Conservation (phyloP, 2,797 vertebrate genomes). For the Masticophis lateralis region DNA sequence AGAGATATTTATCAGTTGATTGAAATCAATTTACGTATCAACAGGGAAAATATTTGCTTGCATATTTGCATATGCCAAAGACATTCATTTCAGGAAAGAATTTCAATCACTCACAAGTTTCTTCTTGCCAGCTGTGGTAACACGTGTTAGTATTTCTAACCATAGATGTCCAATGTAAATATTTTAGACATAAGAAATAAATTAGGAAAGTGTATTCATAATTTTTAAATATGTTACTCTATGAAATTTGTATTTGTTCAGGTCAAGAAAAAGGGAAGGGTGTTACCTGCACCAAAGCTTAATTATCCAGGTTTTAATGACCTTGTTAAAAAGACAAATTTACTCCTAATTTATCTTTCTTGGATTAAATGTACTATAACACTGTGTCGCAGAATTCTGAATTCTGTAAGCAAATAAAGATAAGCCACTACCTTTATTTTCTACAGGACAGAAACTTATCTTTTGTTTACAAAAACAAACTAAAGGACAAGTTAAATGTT, state of each 20-base stretch:
- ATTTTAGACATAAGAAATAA: neutral
- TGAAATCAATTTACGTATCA: conserved; percentile 2
- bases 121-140: neutral
- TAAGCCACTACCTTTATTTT: neutral
- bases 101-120: conserved; percentile 11
- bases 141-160: neutral
- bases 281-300: too few relatives aligned
- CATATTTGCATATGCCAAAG: conserved; percentile 20
- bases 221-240: neutral
- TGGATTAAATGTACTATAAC: neutral
- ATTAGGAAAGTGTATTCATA: neutral
- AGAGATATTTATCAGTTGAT: conserved; percentile 11
- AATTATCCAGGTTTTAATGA: too few relatives aligned
- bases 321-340: neutral
- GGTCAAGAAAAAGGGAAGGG: neutral
- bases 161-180: neutral
- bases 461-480: neutral
- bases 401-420: neutral
- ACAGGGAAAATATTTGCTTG: conserved; percentile 2
- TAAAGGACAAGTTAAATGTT: neutral
- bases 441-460: neutral
- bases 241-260: neutral
- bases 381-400: neutral
- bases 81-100: conserved; percentile 3
- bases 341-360: neutral